Percentiles rank a stretch among this genome's conserved stretches.
Conservation (phyloP, 2,797 vertebrate genomes). For the Cygnus olor region DNA sequence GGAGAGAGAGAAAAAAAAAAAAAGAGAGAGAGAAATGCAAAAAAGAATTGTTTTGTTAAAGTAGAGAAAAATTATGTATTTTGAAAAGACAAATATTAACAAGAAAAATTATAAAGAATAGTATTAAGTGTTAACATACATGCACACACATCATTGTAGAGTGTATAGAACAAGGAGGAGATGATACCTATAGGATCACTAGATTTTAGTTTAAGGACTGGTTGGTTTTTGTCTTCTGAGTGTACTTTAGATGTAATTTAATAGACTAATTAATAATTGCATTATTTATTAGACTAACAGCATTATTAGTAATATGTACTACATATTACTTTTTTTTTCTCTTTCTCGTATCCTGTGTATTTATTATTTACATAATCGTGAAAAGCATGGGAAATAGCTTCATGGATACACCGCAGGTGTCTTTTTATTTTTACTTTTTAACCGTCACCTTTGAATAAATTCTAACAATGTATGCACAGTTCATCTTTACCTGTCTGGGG, state of each 20-base stretch:
- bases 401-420: rapidly evolving
- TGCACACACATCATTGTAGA: no score
- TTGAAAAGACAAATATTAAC: neutral
- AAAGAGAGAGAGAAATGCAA: neutral
- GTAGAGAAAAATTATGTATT: neutral
- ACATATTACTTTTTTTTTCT: neutral
- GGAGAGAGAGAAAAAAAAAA: no score
- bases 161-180: neutral
- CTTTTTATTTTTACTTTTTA: neutral
- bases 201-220: neutral
- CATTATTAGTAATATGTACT: neutral
- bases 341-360: neutral
- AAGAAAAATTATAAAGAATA: neutral
- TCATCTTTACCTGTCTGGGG: neutral
- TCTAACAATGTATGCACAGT: rapidly evolving
- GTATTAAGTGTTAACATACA: neutral
- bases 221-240: neutral
- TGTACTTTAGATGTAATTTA: neutral
- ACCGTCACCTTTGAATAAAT: neutral
- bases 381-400: neutral
- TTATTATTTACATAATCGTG: neutral
- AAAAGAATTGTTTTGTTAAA: neutral
- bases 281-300: neutral
- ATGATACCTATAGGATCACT: neutral
- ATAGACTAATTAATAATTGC: neutral